Evolutionary conservation across 2,797 vertebrate species (phyloP), one percentile per base, ranked within the genome.

Genomic region (Falco biarmicus): DNA sequence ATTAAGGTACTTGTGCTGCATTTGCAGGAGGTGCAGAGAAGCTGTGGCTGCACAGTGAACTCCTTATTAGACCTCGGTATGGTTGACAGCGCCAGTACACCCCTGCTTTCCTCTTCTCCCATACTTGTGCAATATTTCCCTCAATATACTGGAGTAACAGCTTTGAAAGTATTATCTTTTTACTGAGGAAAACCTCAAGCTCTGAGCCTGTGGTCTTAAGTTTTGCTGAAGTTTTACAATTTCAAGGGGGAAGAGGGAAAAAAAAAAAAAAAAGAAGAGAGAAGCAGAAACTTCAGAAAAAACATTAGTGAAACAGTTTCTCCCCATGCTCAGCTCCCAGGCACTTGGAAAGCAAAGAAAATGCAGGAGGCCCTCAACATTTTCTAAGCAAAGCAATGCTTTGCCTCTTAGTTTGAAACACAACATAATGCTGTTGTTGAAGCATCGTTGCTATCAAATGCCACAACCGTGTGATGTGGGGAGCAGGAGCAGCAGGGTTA

Each of bases 381-480:
- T 83, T 37, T 43, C 24, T 11, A 68, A 54, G 71, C 28, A 69
- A 45, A 61, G 22, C 25, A 11, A 25, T 4, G 13, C 29, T 76
- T 81, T 37, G 29, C 43, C n/a, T 25, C 29, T 31, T 50, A 5
- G 34, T 65, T 61, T 19, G 25, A 41, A 50, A 39, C 0, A 5
- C 32, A 24, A 7, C 24, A 4, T 13, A 15, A 50, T 1, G 1
- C 63, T 25, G 32, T 9, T 11, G 31, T 9, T 11, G 31, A 25
- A 51, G 31, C 15, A 5, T 28, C 48, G 2, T 7, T 1, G 3
- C 60, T 19, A 8, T 17, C 11, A 5, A 34, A 28, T 16, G 29
- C 24, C 26, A 6, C 0, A 4, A 12, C 15, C 13, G 19, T 0
- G 4, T 4, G 43, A 32, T 7, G n/a, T 2, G 3, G 31, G n/a